These are phyloP conservation scores for Erinaceus europaeus DNA, from an alignment of 2,113 vertebrate genomes.

Conservation along the genomic window DNA sequence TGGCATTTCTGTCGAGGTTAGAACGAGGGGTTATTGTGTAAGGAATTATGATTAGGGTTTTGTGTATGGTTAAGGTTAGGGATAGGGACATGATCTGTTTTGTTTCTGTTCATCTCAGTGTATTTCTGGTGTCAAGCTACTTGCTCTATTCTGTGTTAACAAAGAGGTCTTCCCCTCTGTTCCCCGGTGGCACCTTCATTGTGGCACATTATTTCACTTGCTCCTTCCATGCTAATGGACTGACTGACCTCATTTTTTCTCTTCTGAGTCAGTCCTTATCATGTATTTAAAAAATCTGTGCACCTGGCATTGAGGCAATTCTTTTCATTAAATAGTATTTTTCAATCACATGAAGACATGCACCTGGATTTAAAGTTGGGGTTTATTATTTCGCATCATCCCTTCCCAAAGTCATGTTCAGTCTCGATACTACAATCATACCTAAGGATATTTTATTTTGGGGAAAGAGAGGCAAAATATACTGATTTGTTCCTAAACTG, in stretches of 20 bases:
- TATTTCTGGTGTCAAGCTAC: slow-evolving; percentile 31
- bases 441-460: not conserved
- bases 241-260: slow-evolving; percentile 47
- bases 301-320: not conserved
- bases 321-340: not conserved
- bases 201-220: slow-evolving; percentile 40
- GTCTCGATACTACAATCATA: not conserved
- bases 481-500: not conserved
- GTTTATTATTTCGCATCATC: not conserved
- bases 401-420: not conserved
- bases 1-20: slow-evolving; percentile 66
- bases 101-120: slow-evolving; percentile 38
- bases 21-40: slow-evolving; percentile 62
- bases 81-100: slow-evolving; percentile 43
- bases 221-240: slow-evolving; percentile 54
- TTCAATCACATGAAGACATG: not conserved
- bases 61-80: slow-evolving; percentile 55
- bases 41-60: slow-evolving; percentile 64
- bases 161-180: slow-evolving; percentile 53
- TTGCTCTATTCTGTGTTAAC: slow-evolving; percentile 62
- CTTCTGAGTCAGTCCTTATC: not conserved
- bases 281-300: slow-evolving; percentile 35
- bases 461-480: not conserved
- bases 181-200: not conserved
- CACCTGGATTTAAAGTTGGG: not conserved